These are phyloP conservation scores for Acrobeloides nanus DNA, from an alignment of 2,888 invertebrate genomes.

Conservation along the genomic window DNA sequence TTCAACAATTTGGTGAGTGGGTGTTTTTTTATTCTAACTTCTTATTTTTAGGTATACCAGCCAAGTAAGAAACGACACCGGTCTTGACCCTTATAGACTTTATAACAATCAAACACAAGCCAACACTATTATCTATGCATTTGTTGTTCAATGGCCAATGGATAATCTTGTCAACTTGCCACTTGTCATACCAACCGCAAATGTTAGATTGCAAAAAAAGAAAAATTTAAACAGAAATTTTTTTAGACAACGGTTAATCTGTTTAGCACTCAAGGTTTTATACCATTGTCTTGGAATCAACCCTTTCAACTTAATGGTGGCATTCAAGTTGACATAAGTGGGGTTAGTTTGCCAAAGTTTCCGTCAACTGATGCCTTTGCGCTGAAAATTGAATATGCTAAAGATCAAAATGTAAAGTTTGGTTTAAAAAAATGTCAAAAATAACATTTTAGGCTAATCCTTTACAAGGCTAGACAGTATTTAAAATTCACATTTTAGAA, in stretches of 20 bases:
- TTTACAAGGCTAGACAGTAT: too few species aligned
- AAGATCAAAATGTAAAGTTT: too few species aligned
- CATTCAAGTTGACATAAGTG: too few species aligned
- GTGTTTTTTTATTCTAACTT: conserved; percentile 56
- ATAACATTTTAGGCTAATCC: too few species aligned
- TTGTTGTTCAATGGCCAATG: conserved; percentile 31
- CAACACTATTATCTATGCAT: conserved; percentile 44
- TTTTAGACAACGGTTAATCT: conserved; percentile 38
- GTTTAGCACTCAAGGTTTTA: too few species aligned
- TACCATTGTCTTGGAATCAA: too few species aligned
- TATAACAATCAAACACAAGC: conserved; percentile 25
- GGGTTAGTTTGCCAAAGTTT: conserved; percentile 32
- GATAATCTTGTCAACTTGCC: conserved; percentile 21
- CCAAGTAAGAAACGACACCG: conserved; percentile 21
- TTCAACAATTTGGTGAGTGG: conserved; percentile 13
- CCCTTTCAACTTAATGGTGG: too few species aligned
- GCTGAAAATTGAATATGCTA: conserved; percentile 44
- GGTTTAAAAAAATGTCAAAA: too few species aligned
- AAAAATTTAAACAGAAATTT: too few species aligned
- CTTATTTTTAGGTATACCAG: conserved; percentile 37
- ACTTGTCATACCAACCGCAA: conserved; percentile 29
- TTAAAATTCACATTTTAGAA: too few species aligned
- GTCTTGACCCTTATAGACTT: conserved; percentile 7
- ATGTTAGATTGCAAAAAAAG: conserved; percentile 27
- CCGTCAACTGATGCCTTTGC: conserved; percentile 37